phyloP scores from a whole-genome alignment of 2,888 invertebrate genomes.

The Nematopogon swammerdamellus region DNA sequence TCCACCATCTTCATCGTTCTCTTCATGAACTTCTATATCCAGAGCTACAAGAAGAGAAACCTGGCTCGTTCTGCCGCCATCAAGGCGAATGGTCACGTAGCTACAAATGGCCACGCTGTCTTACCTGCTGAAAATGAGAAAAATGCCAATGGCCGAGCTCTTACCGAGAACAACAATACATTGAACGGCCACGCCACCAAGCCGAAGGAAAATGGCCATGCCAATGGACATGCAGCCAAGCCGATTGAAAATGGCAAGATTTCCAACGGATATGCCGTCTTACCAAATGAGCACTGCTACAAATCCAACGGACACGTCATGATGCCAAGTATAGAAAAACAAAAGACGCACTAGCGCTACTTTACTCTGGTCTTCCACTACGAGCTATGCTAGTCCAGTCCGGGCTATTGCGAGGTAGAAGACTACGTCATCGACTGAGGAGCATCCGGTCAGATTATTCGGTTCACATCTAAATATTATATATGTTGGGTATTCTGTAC shows the following conservation, averaged over 20 bases:
- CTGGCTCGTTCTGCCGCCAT: constrained; percentile 18
- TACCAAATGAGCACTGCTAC: constrained; percentile 22
- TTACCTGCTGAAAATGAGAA: not conserved
- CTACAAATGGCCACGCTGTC: constrained; percentile 16
- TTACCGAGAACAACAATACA: constrained; percentile 11
- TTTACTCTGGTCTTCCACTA: not conserved
- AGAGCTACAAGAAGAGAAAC: constrained; percentile 63
- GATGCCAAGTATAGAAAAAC: not conserved
- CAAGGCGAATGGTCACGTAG: constrained; percentile 18
- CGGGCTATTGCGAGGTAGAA: too few relatives aligned
- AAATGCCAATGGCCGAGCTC: constrained; percentile 11
- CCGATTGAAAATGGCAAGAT: constrained; percentile 16
- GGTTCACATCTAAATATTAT: too few relatives aligned
- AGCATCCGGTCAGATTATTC: too few relatives aligned
- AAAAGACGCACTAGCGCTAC: not conserved
- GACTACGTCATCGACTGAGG: too few relatives aligned
- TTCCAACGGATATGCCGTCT: constrained; percentile 15
- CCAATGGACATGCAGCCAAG: constrained; percentile 12
- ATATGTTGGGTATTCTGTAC: too few relatives aligned
- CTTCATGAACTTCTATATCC: constrained; percentile 89
- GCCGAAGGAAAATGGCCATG: constrained; percentile 17
- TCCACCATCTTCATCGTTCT: constrained; percentile 86
- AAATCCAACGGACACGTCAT: constrained; percentile 22
- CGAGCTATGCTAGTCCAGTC: not conserved
- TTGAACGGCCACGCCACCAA: constrained; percentile 17